phyloP scores from a whole-genome alignment of 2,797 vertebrate species.

The Enteromius trimaculatus region DNA sequence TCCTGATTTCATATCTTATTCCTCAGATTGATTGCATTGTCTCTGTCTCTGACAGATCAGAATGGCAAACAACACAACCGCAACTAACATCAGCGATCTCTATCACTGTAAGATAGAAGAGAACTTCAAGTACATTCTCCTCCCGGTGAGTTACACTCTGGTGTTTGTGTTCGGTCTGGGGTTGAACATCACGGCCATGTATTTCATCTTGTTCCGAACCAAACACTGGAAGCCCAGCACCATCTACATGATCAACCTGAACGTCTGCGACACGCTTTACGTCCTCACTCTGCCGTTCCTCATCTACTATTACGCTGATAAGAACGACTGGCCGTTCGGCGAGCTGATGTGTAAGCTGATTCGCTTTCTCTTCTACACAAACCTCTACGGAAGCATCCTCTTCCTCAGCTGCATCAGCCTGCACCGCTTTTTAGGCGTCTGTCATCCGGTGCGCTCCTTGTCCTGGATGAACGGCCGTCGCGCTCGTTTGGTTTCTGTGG shows the following conservation, averaged over 20 bases:
- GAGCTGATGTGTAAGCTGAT: constrained; percentile 89
- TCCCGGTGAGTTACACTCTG: constrained; percentile 87
- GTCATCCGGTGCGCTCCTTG: constrained; percentile 87
- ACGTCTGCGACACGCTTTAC: constrained; percentile 88
- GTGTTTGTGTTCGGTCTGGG: constrained; percentile 89
- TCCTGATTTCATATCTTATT: neutral
- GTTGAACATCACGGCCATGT: constrained; percentile 86
- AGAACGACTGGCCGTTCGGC: constrained; percentile 93
- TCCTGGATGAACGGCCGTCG: constrained; percentile 84
- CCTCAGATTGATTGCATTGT: neutral
- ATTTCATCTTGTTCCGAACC: constrained; percentile 87
- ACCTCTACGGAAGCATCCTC: constrained; percentile 93
- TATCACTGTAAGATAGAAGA: constrained; percentile 86
- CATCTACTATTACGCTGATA: constrained; percentile 89
- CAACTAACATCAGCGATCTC: constrained; percentile 57
- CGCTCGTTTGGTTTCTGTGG: constrained; percentile 78
- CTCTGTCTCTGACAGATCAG: constrained; percentile 58
- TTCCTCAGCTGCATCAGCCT: constrained; percentile 96
- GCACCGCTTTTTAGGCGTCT: constrained; percentile 91
- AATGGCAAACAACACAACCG: constrained; percentile 58
- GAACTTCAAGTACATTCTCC: constrained; percentile 90
- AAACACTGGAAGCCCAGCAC: constrained; percentile 92
- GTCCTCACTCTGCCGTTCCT: constrained; percentile 92
- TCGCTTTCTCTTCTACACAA: constrained; percentile 95
- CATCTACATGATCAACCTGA: constrained; percentile 96